A percentile compares a stretch with the other conserved stretches of the same genome.
These are phyloP conservation scores for Rhagologus leucostigma DNA, from an alignment of 2,113 vertebrate species.

Conservation along the genomic window DNA sequence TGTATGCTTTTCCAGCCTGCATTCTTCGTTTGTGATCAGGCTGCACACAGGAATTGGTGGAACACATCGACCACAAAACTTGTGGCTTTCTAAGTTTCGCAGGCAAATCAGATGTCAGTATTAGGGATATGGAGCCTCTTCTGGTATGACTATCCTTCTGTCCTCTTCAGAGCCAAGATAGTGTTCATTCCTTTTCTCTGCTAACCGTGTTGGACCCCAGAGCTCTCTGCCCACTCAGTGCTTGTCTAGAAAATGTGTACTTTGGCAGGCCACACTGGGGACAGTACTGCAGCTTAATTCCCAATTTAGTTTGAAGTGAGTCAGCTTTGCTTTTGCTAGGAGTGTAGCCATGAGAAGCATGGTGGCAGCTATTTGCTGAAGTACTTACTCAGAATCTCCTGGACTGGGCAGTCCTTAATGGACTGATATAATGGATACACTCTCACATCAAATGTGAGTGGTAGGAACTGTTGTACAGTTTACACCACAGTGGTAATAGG, in stretches of 20 bases:
- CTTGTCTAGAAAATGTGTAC: neutral
- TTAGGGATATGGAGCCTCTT: neutral
- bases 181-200: neutral
- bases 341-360: accelerated
- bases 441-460: neutral
- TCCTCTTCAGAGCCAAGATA: neutral
- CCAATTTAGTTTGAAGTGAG: neutral
- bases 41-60: neutral
- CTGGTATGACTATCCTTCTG: neutral
- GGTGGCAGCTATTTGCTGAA: neutral
- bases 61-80: neutral
- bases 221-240: neutral
- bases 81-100: neutral
- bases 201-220: accelerated
- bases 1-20: neutral
- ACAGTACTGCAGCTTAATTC: neutral
- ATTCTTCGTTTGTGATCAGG: neutral
- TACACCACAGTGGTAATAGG: neutral
- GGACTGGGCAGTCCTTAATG: neutral
- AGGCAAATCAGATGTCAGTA: neutral
- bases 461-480: neutral
- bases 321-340: neutral
- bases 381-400: neutral
- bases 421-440: neutral
- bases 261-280: neutral